Conservation (phyloP, 2,113 vertebrate genomes). For the Calonectris borealis region DNA sequence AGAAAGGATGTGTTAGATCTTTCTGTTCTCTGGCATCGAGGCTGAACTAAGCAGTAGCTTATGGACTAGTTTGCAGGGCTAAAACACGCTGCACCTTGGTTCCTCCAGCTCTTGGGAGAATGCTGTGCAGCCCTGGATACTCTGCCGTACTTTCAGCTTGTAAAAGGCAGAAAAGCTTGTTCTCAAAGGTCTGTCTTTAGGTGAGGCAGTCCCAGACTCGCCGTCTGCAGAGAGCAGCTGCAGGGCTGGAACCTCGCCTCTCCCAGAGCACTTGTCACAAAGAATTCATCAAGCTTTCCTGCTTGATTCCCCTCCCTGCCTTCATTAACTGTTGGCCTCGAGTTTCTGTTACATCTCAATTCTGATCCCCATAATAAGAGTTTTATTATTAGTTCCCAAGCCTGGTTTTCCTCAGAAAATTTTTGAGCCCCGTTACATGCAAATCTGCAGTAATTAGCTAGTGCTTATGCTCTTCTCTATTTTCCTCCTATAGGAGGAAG, state of each 20-base stretch:
- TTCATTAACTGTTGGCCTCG: fast-evolving
- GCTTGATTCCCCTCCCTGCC: not conserved
- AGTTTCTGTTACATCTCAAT: not conserved
- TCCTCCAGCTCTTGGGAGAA: not conserved
- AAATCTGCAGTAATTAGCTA: not conserved
- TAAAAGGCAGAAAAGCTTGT: too few species aligned
- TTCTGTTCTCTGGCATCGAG: not conserved
- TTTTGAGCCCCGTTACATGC: not conserved
- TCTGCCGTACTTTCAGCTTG: not conserved
- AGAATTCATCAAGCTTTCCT: not conserved
- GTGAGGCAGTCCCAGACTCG: not conserved
- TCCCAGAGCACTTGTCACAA: not conserved
- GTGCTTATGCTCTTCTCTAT: not conserved
- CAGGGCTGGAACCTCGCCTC: not conserved
- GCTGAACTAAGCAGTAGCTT: too few species aligned
- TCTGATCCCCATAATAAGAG: not conserved
- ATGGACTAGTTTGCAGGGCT: not conserved
- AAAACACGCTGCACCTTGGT: not conserved
- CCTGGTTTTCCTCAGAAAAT: not conserved
- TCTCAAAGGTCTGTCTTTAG: not conserved
- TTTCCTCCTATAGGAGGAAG: not conserved
- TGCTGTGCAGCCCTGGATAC: not conserved
- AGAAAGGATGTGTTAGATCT: not conserved
- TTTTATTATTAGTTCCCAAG: not conserved
- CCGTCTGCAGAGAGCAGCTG: not conserved